Base-by-base conservation (phyloP, 2,888 invertebrate species). In the Sepiola atlantica region DNA sequence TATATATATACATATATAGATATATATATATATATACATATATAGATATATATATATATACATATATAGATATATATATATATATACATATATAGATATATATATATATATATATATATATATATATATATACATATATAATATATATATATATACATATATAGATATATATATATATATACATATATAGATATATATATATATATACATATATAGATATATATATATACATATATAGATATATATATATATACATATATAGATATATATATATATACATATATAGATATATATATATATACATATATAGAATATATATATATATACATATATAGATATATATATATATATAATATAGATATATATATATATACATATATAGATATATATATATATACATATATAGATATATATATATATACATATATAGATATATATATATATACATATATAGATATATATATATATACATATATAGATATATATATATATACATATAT, bases 221-320 rank as follows among this genome's bases (percentile, higher is more conserved):
- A 90, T n/a, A 90, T 18, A 90, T 21, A 90, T n/a, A 90, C 18
- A 90, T 18, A 90, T 21, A 90, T 35, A 90, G 24, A 90, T 90
- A 90, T 90, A 90, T 90, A 90, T 21, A 90, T 21, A 90, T n/a
- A 90, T n/a, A 90, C 18, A 90, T n/a, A 90, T n/a, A 90, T n/a
- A 90, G 24, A 90, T 90, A 90, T 35, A 90, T 35, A 90, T 90
- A 90, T n/a, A 90, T n/a, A 90, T n/a, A 90, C 18, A 90, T 18
- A 90, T n/a, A 90, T n/a, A 90, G n/a, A 90, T 21, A 90, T n/a
- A 90, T 90, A 90, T n/a, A 90, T 90, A 90, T 90, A 90, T 18
- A n/a, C n/a, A n/a, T n/a, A n/a, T n/a, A n/a, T n/a, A n/a, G n/a
- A n/a, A n/a, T n/a, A 90, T 90, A 90, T 90, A n/a, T 90, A 90